These are phyloP conservation scores for Choreutis nemorana DNA, from an alignment of 2,888 invertebrate species.

Conservation along the genomic window DNA sequence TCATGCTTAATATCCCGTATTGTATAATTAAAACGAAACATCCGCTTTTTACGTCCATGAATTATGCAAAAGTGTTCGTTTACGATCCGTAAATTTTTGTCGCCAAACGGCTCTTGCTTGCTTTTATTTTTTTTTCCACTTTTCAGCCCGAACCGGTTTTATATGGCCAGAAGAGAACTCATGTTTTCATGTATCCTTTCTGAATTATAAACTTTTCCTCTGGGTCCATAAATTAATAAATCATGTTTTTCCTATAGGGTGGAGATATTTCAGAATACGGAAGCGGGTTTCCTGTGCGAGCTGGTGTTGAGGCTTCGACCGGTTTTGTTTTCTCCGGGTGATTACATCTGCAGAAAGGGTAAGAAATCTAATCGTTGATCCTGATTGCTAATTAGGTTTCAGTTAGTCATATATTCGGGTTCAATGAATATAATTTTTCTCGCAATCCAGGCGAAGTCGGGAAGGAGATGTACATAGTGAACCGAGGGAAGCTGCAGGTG, in stretches of 20 bases:
- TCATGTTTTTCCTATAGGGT: constrained; percentile 64
- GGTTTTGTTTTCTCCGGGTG: constrained; percentile 97
- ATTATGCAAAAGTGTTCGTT: constrained; percentile 60
- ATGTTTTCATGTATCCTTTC: not conserved
- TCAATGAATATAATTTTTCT: not conserved
- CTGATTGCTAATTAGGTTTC: not conserved
- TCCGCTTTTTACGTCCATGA: constrained; percentile 60
- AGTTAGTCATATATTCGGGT: not conserved
- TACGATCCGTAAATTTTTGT: constrained; percentile 56
- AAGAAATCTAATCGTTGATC: constrained; percentile 12
- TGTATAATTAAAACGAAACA: constrained; percentile 64
- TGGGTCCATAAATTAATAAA: not conserved
- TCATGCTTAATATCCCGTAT: constrained; percentile 54
- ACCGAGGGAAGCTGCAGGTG: constrained; percentile 93
- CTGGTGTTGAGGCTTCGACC: constrained; percentile 93
- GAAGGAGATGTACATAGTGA: constrained; percentile 99
- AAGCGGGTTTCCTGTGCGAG: constrained; percentile 98
- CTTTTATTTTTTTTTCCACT: constrained; percentile 21
- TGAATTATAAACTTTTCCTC: not conserved
- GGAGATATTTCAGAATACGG: constrained; percentile 99
- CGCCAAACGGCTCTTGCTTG: constrained; percentile 39
- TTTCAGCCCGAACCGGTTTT: constrained; percentile 25
- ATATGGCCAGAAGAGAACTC: constrained; percentile 1
- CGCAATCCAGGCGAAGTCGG: constrained; percentile 95
- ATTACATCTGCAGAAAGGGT: constrained; percentile 99